A percentile compares a stretch with the other conserved stretches of the same genome.
These are phyloP conservation scores for Butorides virescens DNA, from an alignment of 2,113 vertebrate genomes.

Conservation along the genomic window DNA sequence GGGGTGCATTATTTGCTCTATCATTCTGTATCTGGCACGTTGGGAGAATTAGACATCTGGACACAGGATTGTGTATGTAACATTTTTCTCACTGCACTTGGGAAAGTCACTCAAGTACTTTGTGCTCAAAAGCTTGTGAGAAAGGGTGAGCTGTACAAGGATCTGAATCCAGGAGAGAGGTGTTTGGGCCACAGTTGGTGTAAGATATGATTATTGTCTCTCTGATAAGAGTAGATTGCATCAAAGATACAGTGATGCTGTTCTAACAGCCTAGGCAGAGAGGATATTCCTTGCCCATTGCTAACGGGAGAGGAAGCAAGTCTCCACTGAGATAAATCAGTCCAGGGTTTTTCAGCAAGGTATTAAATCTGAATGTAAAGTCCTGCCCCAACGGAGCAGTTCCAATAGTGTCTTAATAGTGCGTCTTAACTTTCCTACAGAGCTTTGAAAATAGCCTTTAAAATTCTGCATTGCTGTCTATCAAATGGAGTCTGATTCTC, in stretches of 20 bases:
- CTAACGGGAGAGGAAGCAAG: not conserved
- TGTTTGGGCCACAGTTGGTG: not conserved
- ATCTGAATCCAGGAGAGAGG: not conserved
- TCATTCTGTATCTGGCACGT: not conserved
- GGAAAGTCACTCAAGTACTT: not conserved
- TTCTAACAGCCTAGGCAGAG: not conserved
- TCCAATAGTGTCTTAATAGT: not conserved
- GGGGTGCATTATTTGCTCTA: not conserved
- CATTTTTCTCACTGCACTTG: not conserved
- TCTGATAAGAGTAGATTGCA: not conserved
- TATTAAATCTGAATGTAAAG: not conserved
- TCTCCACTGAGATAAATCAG: not conserved
- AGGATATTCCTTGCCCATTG: not conserved
- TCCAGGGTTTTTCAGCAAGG: not conserved
- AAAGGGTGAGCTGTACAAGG: not conserved
- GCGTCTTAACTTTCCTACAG: not conserved
- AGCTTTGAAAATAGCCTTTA: conserved; percentile 40
- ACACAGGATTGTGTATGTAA: not conserved
- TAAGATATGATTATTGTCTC: not conserved
- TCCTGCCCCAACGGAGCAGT: not conserved
- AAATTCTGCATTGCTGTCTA: not conserved
- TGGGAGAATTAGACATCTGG: not conserved
- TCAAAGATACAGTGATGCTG: not conserved
- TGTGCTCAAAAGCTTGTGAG: not conserved
- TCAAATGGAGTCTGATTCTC: not conserved